Conservation (phyloP, 2,113 vertebrate species). For the Hoplias malabaricus region DNA sequence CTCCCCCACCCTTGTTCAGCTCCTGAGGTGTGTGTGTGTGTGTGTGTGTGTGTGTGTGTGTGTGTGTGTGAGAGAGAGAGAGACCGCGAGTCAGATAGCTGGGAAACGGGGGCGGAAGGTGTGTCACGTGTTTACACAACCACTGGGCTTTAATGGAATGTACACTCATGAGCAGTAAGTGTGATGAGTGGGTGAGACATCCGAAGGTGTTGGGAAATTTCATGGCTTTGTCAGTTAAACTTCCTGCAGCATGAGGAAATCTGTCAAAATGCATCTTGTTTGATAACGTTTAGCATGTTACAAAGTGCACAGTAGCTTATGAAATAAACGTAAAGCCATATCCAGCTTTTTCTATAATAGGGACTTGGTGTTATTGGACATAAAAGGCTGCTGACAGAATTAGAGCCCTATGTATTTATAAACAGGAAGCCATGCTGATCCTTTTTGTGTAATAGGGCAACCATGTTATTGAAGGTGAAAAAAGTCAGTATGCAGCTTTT, state of each 20-base stretch:
- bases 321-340: not conserved
- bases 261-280: not conserved
- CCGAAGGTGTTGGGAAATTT: conserved; percentile 7
- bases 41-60: not conserved
- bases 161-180: not conserved
- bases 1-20: not conserved
- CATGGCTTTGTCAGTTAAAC: conserved; percentile 1
- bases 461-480: not conserved
- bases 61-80: not conserved
- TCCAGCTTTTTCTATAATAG: not conserved
- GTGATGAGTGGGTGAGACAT: not conserved
- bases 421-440: not conserved
- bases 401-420: not conserved
- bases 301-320: not conserved
- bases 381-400: not conserved
- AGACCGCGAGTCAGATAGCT: too few species aligned
- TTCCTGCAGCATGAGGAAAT: not conserved
- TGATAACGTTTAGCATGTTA: not conserved
- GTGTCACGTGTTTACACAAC: conserved; percentile 33
- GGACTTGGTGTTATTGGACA: not conserved
- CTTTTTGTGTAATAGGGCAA: not conserved
- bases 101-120: not conserved
- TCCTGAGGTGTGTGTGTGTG: not conserved
- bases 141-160: not conserved
- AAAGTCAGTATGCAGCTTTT: not conserved